Evolutionary conservation across 1,140 invertebrate species (phyloP), one percentile per base, ranked within the genome.

Genomic region (Heliconius nattereri): DNA sequence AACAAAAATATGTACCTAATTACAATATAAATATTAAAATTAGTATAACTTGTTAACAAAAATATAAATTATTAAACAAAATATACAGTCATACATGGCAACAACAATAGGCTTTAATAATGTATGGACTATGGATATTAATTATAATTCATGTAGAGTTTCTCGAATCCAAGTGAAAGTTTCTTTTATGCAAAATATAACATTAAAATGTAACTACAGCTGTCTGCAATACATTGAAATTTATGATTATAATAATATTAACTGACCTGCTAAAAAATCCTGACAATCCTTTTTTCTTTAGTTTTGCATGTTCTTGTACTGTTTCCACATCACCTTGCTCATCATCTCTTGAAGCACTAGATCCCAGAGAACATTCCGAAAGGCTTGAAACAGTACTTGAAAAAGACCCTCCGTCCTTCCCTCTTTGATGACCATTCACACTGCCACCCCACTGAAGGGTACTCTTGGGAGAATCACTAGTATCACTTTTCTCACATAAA

Each of bases 321-420:
- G 83, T 79, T 8, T 76, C 82, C 0, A 83, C 79, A 75, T 91
- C 91, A 11, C 85, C 81, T 7, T 86, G 78, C 8, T 91, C 90
- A 82, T 94, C 92, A 54, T 94, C 92, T 66, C 89, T 92, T 2
- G 92, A 93, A 1, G 88, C 92, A 86, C 84, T 91, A 32, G 92
- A 94, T 2, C 92, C 93, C 16, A 94, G 82, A 3, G 94, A 94
- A 74, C 92, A 94, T 83, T 94, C 94, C 0, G 94, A 95, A 8
- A 95, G 82, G 85, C 94, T 95, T 2, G 94, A 95, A 8, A 95
- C 89, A 45, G 94, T 95, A 75, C 94, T 95, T 7, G 94, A 95
- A 78, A 95, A 94, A 5, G 94, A 94, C 2, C 94, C 94, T 76
- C 94, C 94, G 83, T 94, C 93, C 74, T 94, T 94, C 3, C 91